These are phyloP conservation scores for Chorisops tibialis DNA, from an alignment of 2,888 invertebrate genomes.

Conservation along the genomic window DNA sequence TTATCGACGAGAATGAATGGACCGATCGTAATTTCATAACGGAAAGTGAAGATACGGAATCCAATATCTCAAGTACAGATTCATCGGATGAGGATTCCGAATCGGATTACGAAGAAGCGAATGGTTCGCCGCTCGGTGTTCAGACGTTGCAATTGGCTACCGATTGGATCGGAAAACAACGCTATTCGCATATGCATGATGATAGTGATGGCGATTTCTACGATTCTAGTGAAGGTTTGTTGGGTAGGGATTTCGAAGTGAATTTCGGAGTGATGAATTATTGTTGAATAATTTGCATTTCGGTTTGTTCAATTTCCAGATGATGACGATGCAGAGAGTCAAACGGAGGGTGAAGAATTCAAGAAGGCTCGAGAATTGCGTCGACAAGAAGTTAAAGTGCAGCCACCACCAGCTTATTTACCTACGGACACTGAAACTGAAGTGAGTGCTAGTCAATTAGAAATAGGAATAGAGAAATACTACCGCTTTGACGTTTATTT, in stretches of 20 bases:
- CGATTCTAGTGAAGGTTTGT: constrained; percentile 52
- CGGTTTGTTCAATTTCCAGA: too few relatives aligned
- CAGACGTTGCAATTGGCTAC: constrained; percentile 68
- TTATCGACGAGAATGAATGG: constrained; percentile 95
- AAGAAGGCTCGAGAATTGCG: constrained; percentile 63
- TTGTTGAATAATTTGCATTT: too few relatives aligned
- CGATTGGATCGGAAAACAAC: constrained; percentile 62
- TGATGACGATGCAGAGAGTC: constrained; percentile 66
- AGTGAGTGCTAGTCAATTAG: constrained; percentile 54
- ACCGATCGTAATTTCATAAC: constrained; percentile 89
- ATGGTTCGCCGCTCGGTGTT: constrained; percentile 56
- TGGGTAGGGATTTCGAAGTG: constrained; percentile 39
- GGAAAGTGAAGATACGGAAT: constrained; percentile 71
- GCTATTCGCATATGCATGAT: constrained; percentile 53
- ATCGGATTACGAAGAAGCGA: constrained; percentile 66
- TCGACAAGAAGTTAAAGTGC: constrained; percentile 65
- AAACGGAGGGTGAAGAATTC: constrained; percentile 70
- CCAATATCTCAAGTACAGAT: constrained; percentile 53
- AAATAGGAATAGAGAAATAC: too few relatives aligned
- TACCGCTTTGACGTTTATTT: too few relatives aligned
- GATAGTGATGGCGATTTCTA: constrained; percentile 51
- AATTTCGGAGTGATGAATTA: too few relatives aligned
- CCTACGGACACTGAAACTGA: constrained; percentile 69
- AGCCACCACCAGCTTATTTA: constrained; percentile 59
- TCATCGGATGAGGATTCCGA: constrained; percentile 62